Conservation (phyloP, 2,797 vertebrate species). For the Coccyzus lansbergi region DNA sequence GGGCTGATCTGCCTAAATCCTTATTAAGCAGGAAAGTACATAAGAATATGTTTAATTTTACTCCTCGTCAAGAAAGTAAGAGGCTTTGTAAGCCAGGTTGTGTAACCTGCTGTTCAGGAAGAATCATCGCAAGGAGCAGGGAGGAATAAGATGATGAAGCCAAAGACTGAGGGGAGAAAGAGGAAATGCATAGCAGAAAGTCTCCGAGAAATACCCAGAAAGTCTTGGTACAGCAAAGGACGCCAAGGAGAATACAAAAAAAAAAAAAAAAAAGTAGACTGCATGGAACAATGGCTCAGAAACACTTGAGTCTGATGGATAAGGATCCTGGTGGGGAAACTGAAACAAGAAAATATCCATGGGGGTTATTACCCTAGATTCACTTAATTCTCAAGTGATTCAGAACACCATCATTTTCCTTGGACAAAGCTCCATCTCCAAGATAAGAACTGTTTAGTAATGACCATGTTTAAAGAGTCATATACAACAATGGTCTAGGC, state of each 20-base stretch:
- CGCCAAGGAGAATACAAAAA: background rate
- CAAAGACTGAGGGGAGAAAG: background rate
- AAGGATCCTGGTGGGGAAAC: background rate
- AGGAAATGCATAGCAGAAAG: background rate
- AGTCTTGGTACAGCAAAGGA: background rate
- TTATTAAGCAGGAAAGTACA: slow-evolving; percentile 39
- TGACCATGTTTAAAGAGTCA: background rate
- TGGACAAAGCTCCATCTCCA: background rate
- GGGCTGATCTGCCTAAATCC: slow-evolving; percentile 27
- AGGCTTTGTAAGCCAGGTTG: background rate
- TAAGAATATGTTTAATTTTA: slow-evolving; percentile 41
- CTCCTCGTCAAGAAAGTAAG: background rate
- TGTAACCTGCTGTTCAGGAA: background rate
- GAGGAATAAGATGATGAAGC: background rate
- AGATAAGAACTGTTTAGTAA: background rate
- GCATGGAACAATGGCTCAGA: background rate
- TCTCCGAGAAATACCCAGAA: background rate
- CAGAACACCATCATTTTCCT: background rate
- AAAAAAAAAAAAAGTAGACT: background rate
- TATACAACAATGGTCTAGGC: background rate
- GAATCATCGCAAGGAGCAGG: background rate
- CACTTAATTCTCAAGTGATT: background rate
- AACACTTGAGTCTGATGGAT: background rate
- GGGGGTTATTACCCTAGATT: background rate
- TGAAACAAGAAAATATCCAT: background rate